Base-by-base conservation (phyloP, 2,797 vertebrate genomes). In the Cynodonichthys magdalenae region DNA sequence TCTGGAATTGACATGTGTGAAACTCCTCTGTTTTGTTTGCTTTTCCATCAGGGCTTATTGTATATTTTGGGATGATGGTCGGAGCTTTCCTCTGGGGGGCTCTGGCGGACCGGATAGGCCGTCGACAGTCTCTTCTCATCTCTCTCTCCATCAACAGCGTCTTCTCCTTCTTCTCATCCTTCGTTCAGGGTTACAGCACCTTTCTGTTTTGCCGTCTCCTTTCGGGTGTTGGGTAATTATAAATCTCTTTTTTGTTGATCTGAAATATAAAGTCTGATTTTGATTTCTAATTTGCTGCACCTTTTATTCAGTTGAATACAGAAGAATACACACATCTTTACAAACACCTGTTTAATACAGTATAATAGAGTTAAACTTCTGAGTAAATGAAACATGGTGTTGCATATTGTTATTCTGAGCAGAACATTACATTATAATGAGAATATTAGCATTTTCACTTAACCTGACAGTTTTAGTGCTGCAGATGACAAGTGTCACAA, bases 11-110 rank as follows among this genome's bases (percentile, higher is more conserved):
- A 39, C 36, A 44, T 1, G 10, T 51, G 7, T 36, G 2, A 48
- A 63, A 44, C 12, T 36, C 3, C 18, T 19, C 19, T 0, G 5
- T 53, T 61, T 42, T 4, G 1, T 57, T 47, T 68, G 17, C 56
- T 69, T 45, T 49, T 50, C 69, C 75, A 39, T 2, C 93, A 99
- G 97, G 97, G 66, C 94, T 98, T 69, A 99, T 99, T 59, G 97
- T 99, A 47, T 99, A 99, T 86, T 93, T 99, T 80, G 97, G 97
- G 66, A 99, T 99, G 97, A 98, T 99, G 97, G 96, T 99, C 47
- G 97, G 97, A 0, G 97, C 97, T 3, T 98, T 99, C 87, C 87
- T 99, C 70, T 99, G 97, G 97, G 97, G 97, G 0, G 96, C 95
- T 52, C 83, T 99, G 83, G 96, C 97, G 0, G 96, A 99, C 77